Conservation (phyloP, 2,888 invertebrate genomes). For the Pollenia griseotomentosa region DNA sequence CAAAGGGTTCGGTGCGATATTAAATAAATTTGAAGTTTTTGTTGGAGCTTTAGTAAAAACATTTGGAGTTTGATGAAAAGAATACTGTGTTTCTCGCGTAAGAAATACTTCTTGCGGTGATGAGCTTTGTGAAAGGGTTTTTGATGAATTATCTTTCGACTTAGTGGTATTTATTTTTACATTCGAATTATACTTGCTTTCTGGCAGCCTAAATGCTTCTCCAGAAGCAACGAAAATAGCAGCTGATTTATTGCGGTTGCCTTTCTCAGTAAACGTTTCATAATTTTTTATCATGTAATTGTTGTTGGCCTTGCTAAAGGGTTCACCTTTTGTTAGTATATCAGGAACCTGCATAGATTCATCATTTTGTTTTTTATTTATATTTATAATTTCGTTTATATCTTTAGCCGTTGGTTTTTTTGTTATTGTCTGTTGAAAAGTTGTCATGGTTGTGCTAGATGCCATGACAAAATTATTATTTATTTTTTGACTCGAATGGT, state of each 20-base stretch:
- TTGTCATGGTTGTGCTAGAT: too few species aligned
- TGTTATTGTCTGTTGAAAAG: background rate
- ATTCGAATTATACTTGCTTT: background rate
- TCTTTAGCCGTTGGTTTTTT: background rate
- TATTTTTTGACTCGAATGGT: background rate
- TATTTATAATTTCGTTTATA: background rate
- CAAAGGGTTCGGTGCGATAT: background rate
- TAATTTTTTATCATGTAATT: background rate
- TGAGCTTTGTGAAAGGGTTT: background rate
- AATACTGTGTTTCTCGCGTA: background rate
- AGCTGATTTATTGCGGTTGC: background rate
- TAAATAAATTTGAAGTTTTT: background rate
- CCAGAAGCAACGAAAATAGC: conserved; percentile 37
- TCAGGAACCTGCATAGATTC: background rate
- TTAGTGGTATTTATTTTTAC: background rate
- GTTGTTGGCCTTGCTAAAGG: conserved; percentile 7
- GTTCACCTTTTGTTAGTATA: background rate
- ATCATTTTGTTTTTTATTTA: background rate
- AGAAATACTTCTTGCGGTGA: background rate
- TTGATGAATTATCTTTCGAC: background rate
- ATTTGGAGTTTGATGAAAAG: background rate
- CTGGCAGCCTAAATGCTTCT: conserved; percentile 13
- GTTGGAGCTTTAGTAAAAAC: background rate
- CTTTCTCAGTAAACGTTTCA: background rate
- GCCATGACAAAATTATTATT: background rate